Conservation (phyloP, 2,113 vertebrate genomes). For the Athene cunicularia region DNA sequence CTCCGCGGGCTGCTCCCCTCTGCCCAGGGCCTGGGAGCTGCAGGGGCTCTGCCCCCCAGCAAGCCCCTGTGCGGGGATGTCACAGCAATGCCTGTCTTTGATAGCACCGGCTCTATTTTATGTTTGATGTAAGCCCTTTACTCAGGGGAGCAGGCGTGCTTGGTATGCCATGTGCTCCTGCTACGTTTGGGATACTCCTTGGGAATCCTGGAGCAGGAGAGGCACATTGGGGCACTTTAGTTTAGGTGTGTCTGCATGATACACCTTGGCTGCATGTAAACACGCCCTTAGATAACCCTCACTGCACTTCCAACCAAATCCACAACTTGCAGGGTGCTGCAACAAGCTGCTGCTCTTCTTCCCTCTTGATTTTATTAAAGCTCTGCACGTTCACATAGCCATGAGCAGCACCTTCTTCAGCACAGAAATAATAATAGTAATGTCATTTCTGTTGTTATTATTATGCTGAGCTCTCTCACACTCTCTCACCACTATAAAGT, state of each 20-base stretch:
- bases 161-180: neutral
- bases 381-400: neutral
- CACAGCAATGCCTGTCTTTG: neutral
- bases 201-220: neutral
- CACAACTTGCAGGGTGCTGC: neutral
- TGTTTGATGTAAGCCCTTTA: neutral
- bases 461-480: neutral
- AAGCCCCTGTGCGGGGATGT: neutral
- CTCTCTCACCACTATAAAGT: too few relatives aligned
- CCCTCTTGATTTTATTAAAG: neutral
- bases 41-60: neutral
- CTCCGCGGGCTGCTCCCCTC: neutral
- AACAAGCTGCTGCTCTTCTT: neutral
- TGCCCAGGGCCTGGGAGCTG: accelerated
- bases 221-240: neutral
- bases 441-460: neutral
- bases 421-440: neutral
- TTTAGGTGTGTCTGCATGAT: neutral
- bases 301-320: neutral
- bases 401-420: neutral
- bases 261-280: neutral
- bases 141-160: accelerated
- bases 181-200: accelerated
- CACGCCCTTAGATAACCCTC: neutral
- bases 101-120: neutral